Evolutionary conservation across 2,797 vertebrate species (phyloP).

Genomic region (Podarcis lilfordi): DNA sequence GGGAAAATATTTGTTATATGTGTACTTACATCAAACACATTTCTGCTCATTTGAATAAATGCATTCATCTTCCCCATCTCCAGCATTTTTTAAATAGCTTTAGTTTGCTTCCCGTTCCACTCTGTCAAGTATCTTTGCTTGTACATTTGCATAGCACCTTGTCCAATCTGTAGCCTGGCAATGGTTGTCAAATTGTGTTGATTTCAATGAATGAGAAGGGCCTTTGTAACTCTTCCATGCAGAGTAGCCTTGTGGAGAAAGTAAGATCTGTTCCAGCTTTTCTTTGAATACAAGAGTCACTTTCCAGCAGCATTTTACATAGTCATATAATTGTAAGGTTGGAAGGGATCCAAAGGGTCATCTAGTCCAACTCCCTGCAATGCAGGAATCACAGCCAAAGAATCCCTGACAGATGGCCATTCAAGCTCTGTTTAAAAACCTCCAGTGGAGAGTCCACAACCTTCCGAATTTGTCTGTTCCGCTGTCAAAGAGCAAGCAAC

Average conservation of each 20-base stretch:
- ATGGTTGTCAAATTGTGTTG: neutral
- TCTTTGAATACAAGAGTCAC: neutral
- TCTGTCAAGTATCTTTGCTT: slow-evolving; percentile 16
- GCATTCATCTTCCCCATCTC: neutral
- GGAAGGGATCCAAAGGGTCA: no score
- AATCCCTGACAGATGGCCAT: no score
- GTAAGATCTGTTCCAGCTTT: neutral
- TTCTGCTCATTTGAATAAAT: slow-evolving; percentile 34
- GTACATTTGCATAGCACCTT: neutral
- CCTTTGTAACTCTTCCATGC: neutral
- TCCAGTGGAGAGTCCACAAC: no score
- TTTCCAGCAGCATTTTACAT: neutral
- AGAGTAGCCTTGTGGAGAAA: neutral
- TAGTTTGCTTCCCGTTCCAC: slow-evolving; percentile 5
- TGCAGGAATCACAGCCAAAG: no score
- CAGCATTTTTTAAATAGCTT: slow-evolving; percentile 29
- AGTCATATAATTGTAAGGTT: no score
- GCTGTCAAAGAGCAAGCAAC: neutral
- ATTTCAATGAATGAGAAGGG: neutral
- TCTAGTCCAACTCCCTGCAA: no score
- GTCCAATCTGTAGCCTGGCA: neutral
- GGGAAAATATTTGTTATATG: slow-evolving; percentile 50
- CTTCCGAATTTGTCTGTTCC: no score
- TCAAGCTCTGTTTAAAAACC: no score
- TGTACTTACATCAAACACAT: slow-evolving; percentile 55